Evolutionary conservation across 2,797 vertebrate genomes (phyloP).

Genomic region (Ceryle rudis): DNA sequence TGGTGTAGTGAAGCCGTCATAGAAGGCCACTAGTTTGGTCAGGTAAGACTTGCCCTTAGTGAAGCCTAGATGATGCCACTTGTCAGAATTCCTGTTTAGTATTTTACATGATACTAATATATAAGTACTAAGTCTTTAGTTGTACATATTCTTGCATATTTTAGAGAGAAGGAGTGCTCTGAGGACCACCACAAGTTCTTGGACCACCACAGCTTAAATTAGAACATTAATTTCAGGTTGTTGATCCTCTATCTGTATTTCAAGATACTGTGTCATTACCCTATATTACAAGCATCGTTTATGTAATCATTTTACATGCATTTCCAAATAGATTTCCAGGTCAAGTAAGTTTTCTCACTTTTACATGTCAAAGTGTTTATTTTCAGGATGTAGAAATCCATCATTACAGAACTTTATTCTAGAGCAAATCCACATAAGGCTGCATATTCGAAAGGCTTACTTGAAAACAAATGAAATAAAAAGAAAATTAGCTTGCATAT

Average conservation of each 20-base stretch:
- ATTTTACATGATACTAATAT: neutral
- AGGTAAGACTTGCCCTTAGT: neutral
- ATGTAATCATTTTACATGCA: neutral
- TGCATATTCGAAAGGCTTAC: neutral
- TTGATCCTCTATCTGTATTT: neutral
- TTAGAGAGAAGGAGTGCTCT: neutral
- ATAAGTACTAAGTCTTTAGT: neutral
- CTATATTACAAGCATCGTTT: neutral
- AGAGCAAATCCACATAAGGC: neutral
- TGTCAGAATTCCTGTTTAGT: neutral
- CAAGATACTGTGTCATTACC: neutral
- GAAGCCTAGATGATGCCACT: neutral
- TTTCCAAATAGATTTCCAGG: neutral
- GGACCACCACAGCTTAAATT: neutral
- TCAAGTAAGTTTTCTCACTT: neutral
- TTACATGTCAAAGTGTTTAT: neutral
- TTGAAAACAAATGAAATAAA: neutral
- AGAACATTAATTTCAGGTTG: neutral
- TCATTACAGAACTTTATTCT: neutral
- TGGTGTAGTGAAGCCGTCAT: neutral
- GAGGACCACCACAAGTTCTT: neutral
- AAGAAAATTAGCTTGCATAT: neutral
- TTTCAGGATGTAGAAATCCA: neutral
- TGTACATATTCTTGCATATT: neutral
- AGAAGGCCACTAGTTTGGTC: neutral